Conservation (phyloP, 2,797 vertebrate genomes). For the Eulemur rubriventer region DNA sequence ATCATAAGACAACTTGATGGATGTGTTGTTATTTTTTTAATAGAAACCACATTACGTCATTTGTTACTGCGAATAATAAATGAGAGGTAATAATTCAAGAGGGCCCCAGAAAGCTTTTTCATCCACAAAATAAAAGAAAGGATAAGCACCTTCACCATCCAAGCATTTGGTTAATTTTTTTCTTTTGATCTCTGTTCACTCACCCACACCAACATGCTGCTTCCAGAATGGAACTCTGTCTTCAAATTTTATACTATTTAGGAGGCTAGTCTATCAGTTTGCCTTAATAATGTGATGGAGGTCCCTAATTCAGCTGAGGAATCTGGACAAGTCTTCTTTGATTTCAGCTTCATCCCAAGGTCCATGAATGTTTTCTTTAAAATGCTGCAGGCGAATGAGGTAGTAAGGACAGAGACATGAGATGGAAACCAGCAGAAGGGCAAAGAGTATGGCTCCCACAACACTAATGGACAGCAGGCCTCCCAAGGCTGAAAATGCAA, state of each 20-base stretch:
- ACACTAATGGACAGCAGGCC: conserved; percentile 89
- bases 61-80: neutral
- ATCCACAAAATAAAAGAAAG: neutral
- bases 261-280: neutral
- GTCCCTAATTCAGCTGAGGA: conserved; percentile 85
- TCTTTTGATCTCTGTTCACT: conserved; percentile 1
- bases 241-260: neutral
- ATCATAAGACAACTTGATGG: neutral
- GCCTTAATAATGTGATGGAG: neutral
- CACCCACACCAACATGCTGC: neutral
- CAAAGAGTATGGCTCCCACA: conserved; percentile 90
- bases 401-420: conserved; percentile 93
- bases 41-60: conserved; percentile 19
- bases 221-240: neutral
- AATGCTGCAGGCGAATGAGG: conserved; percentile 93
- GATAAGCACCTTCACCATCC: neutral
- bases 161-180: neutral
- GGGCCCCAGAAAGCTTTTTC: neutral
- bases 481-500: conserved; percentile 87
- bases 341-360: conserved; percentile 99
- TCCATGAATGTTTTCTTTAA: conserved; percentile 98
- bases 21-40: conserved; percentile 59
- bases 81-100: neutral
- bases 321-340: conserved; percentile 93
- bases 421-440: conserved; percentile 88